phyloP scores from a whole-genome alignment of 2,888 invertebrate species.

The Vannuccia rotundouncinata region DNA sequence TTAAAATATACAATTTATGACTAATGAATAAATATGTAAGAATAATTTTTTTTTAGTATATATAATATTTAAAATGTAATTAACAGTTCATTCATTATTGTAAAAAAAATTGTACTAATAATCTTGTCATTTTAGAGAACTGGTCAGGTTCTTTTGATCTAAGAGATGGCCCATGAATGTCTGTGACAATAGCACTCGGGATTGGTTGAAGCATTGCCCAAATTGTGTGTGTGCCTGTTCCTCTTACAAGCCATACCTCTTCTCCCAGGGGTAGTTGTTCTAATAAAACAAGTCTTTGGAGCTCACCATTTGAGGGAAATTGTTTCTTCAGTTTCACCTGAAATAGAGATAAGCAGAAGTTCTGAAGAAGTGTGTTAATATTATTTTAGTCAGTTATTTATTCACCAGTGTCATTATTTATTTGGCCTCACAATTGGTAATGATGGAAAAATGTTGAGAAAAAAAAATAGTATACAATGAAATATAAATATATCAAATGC shows the following conservation, averaged over 20 bases:
- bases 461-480: constrained; percentile 11
- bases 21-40: too few relatives aligned
- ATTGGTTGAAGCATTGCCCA: constrained; percentile 13
- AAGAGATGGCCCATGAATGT: too few relatives aligned
- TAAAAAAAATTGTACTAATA: too few relatives aligned
- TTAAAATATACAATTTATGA: too few relatives aligned
- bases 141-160: too few relatives aligned
- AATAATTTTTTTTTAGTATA: too few relatives aligned
- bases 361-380: constrained; percentile 19
- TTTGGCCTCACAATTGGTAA: constrained; percentile 4
- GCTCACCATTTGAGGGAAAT: not conserved
- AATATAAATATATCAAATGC: not conserved
- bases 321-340: constrained; percentile 23
- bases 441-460: not conserved
- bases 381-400: constrained; percentile 13
- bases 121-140: too few relatives aligned
- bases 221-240: not conserved
- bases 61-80: too few relatives aligned
- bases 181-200: not conserved
- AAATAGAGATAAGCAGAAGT: constrained; percentile 2
- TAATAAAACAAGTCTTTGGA: not conserved
- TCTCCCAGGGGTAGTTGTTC: not conserved
- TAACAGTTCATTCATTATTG: too few relatives aligned
- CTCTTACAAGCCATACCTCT: not conserved
- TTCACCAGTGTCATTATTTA: too few relatives aligned